phyloP scores from a whole-genome alignment of 2,888 invertebrate species.

The Oligia latruncula region DNA sequence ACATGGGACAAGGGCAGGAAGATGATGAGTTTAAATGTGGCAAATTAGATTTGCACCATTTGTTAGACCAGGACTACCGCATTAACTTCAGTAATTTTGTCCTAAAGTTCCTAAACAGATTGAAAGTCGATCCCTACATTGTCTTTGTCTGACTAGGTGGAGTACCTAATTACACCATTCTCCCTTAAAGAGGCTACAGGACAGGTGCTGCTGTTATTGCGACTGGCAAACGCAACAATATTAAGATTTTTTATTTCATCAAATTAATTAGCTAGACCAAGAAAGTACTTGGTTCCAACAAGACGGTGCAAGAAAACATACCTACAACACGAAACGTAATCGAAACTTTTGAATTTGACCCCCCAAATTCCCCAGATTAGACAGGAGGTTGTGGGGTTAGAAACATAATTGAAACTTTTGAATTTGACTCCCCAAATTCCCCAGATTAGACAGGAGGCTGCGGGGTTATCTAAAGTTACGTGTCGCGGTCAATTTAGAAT shows the following conservation, averaged over 20 bases:
- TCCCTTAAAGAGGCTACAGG: neutral
- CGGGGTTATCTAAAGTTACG: neutral
- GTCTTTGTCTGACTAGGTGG: neutral
- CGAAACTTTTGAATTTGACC: neutral
- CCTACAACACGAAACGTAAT: no score
- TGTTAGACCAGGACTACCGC: neutral
- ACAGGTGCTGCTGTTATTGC: neutral
- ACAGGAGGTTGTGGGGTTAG: no score
- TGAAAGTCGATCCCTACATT: neutral
- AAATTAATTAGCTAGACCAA: neutral
- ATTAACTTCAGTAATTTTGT: neutral
- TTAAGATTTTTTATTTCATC: neutral
- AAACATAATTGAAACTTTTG: neutral
- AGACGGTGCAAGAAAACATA: neutral
- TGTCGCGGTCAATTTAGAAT: neutral
- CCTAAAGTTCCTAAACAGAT: neutral
- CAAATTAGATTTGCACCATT: no score
- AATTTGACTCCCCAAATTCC: neutral
- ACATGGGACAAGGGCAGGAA: neutral
- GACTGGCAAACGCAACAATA: neutral
- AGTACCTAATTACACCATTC: neutral
- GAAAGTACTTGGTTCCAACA: neutral
- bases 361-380: neutral
- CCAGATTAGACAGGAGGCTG: neutral
- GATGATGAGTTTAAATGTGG: neutral